Evolutionary conservation across 2,797 vertebrate species (phyloP).

Genomic region (Aplochiton taeniatus): DNA sequence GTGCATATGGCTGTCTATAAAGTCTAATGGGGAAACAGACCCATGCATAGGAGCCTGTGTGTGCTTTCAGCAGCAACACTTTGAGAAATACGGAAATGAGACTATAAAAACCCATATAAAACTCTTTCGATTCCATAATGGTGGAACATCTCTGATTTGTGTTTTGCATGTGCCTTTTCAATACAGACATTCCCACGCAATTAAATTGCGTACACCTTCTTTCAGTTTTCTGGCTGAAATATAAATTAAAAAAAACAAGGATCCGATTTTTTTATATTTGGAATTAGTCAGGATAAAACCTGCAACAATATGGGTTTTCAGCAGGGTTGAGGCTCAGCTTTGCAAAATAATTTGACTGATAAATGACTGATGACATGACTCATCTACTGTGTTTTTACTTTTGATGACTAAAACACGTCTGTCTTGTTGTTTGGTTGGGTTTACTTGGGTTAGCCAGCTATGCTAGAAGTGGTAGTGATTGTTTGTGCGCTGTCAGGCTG

Average conservation of each 20-base stretch:
- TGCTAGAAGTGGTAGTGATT: slow-evolving; percentile 23
- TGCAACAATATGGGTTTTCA: background rate
- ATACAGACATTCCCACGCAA: slow-evolving; percentile 42
- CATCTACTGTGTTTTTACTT: too few species aligned
- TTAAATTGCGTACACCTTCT: slow-evolving; percentile 22
- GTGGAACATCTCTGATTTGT: slow-evolving; percentile 22
- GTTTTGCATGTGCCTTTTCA: slow-evolving; percentile 28
- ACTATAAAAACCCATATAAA: slow-evolving; percentile 62
- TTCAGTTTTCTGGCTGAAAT: too few species aligned
- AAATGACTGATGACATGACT: too few species aligned
- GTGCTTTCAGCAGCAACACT: slow-evolving; percentile 48
- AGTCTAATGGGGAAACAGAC: slow-evolving; percentile 69
- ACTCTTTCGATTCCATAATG: slow-evolving; percentile 51
- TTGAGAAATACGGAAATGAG: slow-evolving; percentile 65
- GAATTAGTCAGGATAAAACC: background rate
- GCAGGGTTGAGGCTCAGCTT: too few species aligned
- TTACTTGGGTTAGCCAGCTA: background rate
- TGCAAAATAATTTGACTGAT: too few species aligned
- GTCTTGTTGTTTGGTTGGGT: too few species aligned
- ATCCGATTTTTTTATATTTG: too few species aligned
- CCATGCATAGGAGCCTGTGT: slow-evolving; percentile 55
- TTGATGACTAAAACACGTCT: too few species aligned
- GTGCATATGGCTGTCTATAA: slow-evolving; percentile 77
- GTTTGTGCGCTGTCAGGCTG: slow-evolving; percentile 23
- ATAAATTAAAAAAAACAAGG: too few species aligned